Evolutionary conservation across 2,888 invertebrate species (phyloP).

Genomic region (Limnephilus auricula): DNA sequence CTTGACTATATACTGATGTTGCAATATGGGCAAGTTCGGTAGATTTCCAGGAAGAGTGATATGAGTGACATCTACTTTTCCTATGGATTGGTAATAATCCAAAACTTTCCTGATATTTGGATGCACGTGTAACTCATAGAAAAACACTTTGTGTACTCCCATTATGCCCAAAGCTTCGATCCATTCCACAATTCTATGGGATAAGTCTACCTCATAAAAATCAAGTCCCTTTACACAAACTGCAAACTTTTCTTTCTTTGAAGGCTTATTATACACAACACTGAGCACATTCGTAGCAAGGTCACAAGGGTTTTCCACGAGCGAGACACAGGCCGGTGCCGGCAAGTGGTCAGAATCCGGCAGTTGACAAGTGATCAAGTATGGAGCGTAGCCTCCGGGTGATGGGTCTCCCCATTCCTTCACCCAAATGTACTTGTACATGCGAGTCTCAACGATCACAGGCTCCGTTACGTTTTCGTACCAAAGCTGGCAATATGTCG

Average conservation of each 20-base stretch:
- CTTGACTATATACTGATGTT: conserved; percentile 91
- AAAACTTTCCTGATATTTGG: conserved; percentile 92
- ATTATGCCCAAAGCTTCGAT: conserved; percentile 90
- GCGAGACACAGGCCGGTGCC: conserved; percentile 86
- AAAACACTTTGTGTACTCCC: conserved; percentile 93
- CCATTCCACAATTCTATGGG: conserved; percentile 94
- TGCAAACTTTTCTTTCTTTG: conserved; percentile 88
- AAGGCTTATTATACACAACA: conserved; percentile 88
- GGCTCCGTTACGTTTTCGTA: conserved; percentile 90
- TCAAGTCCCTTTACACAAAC: conserved; percentile 96
- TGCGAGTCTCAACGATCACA: conserved; percentile 87
- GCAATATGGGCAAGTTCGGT: conserved; percentile 91
- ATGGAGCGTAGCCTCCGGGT: conserved; percentile 93
- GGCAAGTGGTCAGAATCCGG: conserved; percentile 88
- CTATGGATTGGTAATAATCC: conserved; percentile 80
- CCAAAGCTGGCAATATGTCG: conserved; percentile 93
- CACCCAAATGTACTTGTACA: conserved; percentile 96
- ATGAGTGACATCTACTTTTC: conserved; percentile 86
- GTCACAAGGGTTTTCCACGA: conserved; percentile 91
- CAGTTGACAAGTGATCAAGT: conserved; percentile 91
- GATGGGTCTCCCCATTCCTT: conserved; percentile 96
- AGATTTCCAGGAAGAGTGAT: conserved; percentile 92
- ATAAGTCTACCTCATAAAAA: conserved; percentile 93
- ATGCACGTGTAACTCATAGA: conserved; percentile 94
- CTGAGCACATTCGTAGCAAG: conserved; percentile 90